phyloP scores from a whole-genome alignment of 2,888 invertebrate species.

The Tenthredo notha region DNA sequence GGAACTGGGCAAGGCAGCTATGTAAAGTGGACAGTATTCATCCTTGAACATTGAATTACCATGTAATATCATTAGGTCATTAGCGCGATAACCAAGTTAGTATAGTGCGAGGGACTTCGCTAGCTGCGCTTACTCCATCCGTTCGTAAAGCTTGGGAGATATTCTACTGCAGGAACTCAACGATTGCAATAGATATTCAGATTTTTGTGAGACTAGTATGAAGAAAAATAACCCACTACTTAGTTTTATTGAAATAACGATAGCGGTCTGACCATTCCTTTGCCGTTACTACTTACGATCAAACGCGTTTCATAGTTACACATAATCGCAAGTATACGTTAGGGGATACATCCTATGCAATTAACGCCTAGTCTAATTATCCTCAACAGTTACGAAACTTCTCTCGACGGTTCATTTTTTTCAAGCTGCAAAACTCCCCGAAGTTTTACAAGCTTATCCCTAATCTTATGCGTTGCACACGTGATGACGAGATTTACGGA shows the following conservation, averaged over 20 bases:
- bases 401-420: neutral
- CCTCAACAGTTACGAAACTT: conserved; percentile 1
- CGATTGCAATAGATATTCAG: neutral
- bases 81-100: conserved; percentile 77
- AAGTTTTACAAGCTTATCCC: conserved; percentile 32
- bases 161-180: conserved; percentile 3
- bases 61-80: conserved; percentile 78
- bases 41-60: conserved; percentile 78
- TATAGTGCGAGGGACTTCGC: conserved; percentile 77
- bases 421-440: neutral
- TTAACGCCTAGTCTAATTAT: neutral
- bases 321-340: neutral
- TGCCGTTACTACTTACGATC: conserved; percentile 6
- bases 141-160: conserved; percentile 68
- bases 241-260: neutral
- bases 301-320: neutral
- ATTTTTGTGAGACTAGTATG: neutral
- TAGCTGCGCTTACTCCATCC: conserved; percentile 72
- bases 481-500: neutral
- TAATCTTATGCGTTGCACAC: conserved; percentile 1
- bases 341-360: neutral
- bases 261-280: conserved; percentile 5
- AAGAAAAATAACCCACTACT: neutral
- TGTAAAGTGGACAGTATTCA: conserved; percentile 78
- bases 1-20: conserved; percentile 76